phyloP scores from a whole-genome alignment of 30 jellyfish, hydroid and myxozoan genomes.

The Phacellophora camtschatica region DNA sequence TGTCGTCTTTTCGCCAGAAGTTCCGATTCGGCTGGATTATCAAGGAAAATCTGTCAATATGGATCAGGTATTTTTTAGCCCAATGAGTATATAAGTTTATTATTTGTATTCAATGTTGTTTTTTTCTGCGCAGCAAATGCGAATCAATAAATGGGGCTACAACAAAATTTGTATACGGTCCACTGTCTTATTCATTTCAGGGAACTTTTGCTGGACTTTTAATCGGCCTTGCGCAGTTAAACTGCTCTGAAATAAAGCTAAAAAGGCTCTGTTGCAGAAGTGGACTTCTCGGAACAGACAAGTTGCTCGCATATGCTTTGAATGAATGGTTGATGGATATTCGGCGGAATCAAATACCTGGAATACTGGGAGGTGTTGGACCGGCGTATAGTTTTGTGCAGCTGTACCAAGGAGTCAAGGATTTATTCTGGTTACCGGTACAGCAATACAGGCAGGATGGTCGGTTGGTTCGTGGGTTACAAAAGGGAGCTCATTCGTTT shows the following conservation, averaged over 20 bases:
- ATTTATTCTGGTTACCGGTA: conserved; percentile 94
- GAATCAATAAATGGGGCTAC: too few species aligned
- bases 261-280: conserved; percentile 95
- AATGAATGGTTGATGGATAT: conserved; percentile 96
- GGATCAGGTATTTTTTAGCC: conserved; percentile 79
- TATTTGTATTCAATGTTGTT: neutral
- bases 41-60: conserved; percentile 88
- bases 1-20: conserved; percentile 95
- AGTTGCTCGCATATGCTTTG: conserved; percentile 60
- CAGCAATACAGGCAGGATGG: conserved; percentile 99
- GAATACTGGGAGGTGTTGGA: conserved; percentile 98
- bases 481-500: conserved; percentile 98
- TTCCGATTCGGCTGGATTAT: conserved; percentile 95
- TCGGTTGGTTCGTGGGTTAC: conserved; percentile 93
- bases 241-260: conserved; percentile 89
- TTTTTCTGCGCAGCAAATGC: neutral
- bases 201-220: conserved; percentile 94
- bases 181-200: too few species aligned
- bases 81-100: neutral
- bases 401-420: conserved; percentile 93
- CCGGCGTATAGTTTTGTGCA: conserved; percentile 96
- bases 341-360: conserved; percentile 79
- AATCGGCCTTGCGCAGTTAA: conserved; percentile 92
- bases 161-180: too few species aligned
- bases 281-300: conserved; percentile 95